Base-by-base conservation (phyloP, 2,797 vertebrate species). In the Argyrosomus regius region DNA sequence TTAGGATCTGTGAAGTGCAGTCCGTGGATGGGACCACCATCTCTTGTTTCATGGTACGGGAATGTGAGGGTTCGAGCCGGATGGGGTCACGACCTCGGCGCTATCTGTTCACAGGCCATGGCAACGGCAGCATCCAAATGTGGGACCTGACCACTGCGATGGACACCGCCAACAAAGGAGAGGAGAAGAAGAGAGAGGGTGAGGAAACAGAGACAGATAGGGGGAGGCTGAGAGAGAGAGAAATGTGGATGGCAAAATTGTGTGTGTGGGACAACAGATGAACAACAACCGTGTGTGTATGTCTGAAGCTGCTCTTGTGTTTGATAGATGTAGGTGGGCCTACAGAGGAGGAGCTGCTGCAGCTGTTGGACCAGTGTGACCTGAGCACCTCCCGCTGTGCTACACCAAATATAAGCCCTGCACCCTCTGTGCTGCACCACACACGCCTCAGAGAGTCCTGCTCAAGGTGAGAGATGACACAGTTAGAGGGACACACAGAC, bases 101-200 rank as follows among this genome's bases (percentile, higher is more conserved):
- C 31, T 99, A 98, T 90, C 93, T 99, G 87, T 99, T 99, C 89
- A 99, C 98, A 0, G 98, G 98, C 8, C 98, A 99, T 6, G 96
- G 96, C 3, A 99, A 99, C 5, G 98, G 98, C 75, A 98, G 98
- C 94, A 99, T 99, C 85, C 98, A 99, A 83, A 99, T 99, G 97
- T 99, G 98, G 98, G 98, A 99, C 87, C 95, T 99, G 85, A 99
- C 97, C 66, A 99, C 98, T 0, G 98, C 98, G 6, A 99, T 99
- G 98, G 98, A 99, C 84, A 97, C 95, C 18, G 98, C 96, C 48
- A 97, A 95, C 90, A 99, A 97, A 91, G 96, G 92, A 20, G 98
- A 99, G 84, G 97, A 97, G 75, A 97, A 75, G 72, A 95, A 93
- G 63, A 87, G 87, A 60, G 94, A 94, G 16, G 88, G 92, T 94